phyloP scores from a whole-genome alignment of 2,113 vertebrate species.

The Condylura cristata region DNA sequence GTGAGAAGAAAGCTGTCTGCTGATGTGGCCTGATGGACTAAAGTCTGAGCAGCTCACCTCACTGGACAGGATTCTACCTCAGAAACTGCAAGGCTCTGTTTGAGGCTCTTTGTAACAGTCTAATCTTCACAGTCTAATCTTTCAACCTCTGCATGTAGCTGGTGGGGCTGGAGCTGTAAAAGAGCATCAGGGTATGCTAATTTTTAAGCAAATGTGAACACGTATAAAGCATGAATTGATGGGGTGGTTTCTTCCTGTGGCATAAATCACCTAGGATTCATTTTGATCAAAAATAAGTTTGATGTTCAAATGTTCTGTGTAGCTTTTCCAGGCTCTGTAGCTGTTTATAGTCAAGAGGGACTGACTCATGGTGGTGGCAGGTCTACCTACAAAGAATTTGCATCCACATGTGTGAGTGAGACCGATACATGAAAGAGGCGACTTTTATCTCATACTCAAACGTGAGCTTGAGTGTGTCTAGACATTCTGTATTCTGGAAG shows the following conservation, averaged over 20 bases:
- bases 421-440: background rate
- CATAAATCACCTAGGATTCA: background rate
- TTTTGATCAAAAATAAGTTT: background rate
- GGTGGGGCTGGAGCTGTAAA: background rate
- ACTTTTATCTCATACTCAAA: background rate
- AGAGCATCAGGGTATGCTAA: background rate
- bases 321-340: background rate
- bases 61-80: background rate
- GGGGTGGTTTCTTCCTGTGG: background rate
- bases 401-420: background rate
- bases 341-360: background rate
- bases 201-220: constrained; percentile 37
- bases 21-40: fast-evolving
- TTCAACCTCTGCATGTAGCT: background rate
- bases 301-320: background rate
- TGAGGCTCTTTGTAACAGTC: background rate
- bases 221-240: background rate
- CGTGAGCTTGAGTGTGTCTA: background rate
- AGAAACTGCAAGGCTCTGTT: background rate
- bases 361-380: background rate
- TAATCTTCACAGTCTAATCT: background rate
- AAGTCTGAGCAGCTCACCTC: background rate
- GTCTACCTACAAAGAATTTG: background rate
- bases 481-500: background rate
- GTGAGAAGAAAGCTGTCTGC: background rate